These are phyloP conservation scores for Silurus lanzhouensis DNA, from an alignment of 2,797 vertebrate genomes.

Conservation along the genomic window DNA sequence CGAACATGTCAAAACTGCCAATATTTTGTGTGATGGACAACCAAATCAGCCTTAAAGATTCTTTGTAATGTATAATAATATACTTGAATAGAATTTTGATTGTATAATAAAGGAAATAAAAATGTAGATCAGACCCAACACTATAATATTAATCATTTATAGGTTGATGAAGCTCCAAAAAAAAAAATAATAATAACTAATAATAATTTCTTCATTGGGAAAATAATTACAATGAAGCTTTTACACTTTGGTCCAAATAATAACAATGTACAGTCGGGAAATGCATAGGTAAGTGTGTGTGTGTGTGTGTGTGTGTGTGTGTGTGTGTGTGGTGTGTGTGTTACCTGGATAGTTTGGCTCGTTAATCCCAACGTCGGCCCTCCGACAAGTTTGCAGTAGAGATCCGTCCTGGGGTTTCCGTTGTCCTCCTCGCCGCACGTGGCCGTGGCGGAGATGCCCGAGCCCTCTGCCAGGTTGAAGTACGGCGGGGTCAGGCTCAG, in stretches of 20 bases:
- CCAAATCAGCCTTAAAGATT: too few relatives aligned
- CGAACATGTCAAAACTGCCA: too few relatives aligned
- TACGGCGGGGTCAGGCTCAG: slow-evolving; percentile 86
- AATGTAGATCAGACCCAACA: too few relatives aligned
- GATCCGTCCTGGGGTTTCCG: slow-evolving; percentile 71
- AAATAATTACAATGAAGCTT: too few relatives aligned
- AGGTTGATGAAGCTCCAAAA: too few relatives aligned
- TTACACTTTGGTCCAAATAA: too few relatives aligned
- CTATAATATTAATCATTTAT: too few relatives aligned
- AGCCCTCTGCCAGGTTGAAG: slow-evolving; percentile 85
- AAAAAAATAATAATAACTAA: too few relatives aligned
- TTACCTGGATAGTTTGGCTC: slow-evolving; percentile 85
- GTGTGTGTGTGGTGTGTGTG: not conserved
- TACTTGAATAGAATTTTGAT: not conserved
- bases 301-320: not conserved
- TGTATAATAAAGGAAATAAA: not conserved
- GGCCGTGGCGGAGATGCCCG: slow-evolving; percentile 81
- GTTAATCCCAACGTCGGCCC: slow-evolving; percentile 75
- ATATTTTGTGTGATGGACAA: too few relatives aligned
- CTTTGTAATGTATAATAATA: not conserved
- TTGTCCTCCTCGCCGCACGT: slow-evolving; percentile 86
- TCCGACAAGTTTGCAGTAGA: slow-evolving; percentile 92
- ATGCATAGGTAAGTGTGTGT: too few relatives aligned
- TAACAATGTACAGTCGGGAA: not conserved
- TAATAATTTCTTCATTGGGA: too few relatives aligned